Conservation (phyloP, 2,113 vertebrate species). For the Labeo rohita region DNA sequence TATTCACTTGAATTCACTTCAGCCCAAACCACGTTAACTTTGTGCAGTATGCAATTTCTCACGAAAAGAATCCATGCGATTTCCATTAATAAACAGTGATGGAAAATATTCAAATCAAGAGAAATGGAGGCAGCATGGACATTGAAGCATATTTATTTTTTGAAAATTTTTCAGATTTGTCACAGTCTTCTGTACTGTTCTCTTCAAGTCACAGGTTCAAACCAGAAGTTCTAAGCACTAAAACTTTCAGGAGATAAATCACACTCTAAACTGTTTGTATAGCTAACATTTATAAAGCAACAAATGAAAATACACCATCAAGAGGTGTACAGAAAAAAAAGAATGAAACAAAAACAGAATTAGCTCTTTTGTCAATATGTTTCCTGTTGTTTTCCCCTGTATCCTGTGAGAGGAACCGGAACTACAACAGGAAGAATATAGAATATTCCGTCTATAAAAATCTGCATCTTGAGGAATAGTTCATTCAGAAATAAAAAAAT, state of each 20-base stretch:
- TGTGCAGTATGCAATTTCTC: neutral
- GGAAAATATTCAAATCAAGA: neutral
- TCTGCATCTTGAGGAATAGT: conserved; percentile 11
- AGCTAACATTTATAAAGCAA: conserved; percentile 50
- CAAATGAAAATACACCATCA: conserved; percentile 38
- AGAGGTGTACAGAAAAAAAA: conserved; percentile 26
- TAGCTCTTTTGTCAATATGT: conserved; percentile 49
- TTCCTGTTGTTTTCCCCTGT: conserved; percentile 54
- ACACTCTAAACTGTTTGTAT: neutral
- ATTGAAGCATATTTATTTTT: neutral
- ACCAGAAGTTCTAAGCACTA: neutral
- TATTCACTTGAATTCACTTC: neutral
- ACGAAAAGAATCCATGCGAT: neutral
- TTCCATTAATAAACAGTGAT: neutral
- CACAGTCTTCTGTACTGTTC: neutral
- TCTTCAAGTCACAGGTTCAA: neutral
- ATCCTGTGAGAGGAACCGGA: conserved; percentile 48
- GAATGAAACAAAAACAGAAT: conserved; percentile 36
- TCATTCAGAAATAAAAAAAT: neutral
- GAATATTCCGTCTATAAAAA: conserved; percentile 38
- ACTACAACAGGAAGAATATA: conserved; percentile 43
- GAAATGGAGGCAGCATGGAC: neutral
- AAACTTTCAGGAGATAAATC: neutral
- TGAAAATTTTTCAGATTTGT: neutral
- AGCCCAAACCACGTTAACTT: conserved; percentile 20